phyloP scores from a whole-genome alignment of 2,797 vertebrate species.

The Monodelphis domestica region DNA sequence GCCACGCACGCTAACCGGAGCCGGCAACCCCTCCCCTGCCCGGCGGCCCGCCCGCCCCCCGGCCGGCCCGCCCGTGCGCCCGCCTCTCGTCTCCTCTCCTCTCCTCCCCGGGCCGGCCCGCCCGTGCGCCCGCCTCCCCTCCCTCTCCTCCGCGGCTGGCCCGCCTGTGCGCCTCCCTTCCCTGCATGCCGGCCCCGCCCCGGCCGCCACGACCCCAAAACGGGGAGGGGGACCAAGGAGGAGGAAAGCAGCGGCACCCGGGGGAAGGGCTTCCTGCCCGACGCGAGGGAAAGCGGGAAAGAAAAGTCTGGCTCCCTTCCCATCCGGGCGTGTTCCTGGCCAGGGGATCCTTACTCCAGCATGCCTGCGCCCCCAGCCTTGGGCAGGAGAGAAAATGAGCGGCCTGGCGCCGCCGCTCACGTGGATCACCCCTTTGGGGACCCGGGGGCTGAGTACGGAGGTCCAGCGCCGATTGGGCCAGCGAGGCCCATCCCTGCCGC shows the following conservation, averaged over 20 bases:
- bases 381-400: neutral
- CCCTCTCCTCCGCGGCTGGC: too few species aligned
- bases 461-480: too few species aligned
- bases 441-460: neutral
- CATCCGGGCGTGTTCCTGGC: neutral
- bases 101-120: too few species aligned
- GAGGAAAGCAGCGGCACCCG: neutral
- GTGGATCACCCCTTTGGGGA: neutral
- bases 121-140: too few species aligned
- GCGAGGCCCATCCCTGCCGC: neutral
- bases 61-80: neutral
- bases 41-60: accelerated
- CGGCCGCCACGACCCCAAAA: conserved; percentile 52
- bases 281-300: neutral
- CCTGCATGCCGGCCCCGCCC: conserved; percentile 45
- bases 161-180: accelerated
- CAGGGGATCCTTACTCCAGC: neutral
- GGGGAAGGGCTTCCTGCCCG: neutral
- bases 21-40: neutral
- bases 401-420: neutral
- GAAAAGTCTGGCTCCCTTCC: neutral
- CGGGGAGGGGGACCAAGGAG: neutral
- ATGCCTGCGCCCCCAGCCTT: neutral
- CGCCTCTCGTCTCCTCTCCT: too few species aligned
- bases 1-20: conserved; percentile 72